These are phyloP conservation scores for Aculops lycopersici DNA, from an alignment of 1,140 invertebrate species.

Conservation along the genomic window DNA sequence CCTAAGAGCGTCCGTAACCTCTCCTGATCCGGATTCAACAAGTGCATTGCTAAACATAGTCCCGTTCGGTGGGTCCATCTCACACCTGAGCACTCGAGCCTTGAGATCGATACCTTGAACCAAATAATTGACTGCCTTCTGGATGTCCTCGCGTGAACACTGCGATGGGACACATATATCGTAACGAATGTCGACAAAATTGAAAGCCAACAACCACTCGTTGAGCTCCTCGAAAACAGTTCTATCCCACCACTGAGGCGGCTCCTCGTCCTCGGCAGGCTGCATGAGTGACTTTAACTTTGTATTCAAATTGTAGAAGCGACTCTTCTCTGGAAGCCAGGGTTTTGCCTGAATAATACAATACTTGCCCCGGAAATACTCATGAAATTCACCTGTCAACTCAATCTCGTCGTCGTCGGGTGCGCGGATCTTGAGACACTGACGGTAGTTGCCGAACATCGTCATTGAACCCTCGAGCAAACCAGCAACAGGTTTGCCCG, in stretches of 20 bases:
- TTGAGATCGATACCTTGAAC: not conserved
- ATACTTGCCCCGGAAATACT: constrained; percentile 10
- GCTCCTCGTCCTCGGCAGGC: constrained; percentile 4
- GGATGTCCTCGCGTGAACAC: constrained; percentile 12
- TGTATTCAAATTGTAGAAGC: constrained; percentile 8
- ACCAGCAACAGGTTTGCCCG: constrained; percentile 11
- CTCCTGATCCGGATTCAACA: not conserved
- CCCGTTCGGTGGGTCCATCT: not conserved
- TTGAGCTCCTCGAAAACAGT: constrained; percentile 4
- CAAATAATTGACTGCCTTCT: constrained; percentile 7
- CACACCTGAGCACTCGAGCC: not conserved
- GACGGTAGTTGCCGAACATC: constrained; percentile 10
- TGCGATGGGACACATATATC: constrained; percentile 13
- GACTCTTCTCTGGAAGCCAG: constrained; percentile 9
- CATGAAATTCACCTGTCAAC: constrained; percentile 3
- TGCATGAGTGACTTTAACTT: constrained; percentile 2
- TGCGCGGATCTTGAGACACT: constrained; percentile 9
- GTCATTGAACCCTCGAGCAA: constrained; percentile 9
- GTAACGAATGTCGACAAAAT: constrained; percentile 11
- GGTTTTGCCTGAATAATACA: constrained; percentile 9
- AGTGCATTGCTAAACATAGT: not conserved
- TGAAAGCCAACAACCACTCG: constrained; percentile 10
- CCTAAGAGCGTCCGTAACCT: no score
- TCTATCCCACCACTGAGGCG: no score
- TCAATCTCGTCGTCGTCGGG: not conserved